phyloP scores from a whole-genome alignment of 2,113 vertebrate species.

The Turnix velox region DNA sequence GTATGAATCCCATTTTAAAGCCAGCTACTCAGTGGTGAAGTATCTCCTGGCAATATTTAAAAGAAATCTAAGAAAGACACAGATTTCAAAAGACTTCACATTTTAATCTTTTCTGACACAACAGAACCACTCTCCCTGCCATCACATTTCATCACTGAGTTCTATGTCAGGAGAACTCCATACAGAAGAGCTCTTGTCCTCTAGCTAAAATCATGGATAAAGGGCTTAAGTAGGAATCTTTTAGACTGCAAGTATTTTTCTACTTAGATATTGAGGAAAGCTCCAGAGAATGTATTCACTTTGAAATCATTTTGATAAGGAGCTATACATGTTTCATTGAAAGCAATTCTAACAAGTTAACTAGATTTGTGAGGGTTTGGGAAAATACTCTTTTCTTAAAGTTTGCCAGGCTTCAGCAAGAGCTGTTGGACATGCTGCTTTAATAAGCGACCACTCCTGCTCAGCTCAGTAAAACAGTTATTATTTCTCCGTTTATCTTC shows the following conservation, averaged over 20 bases:
- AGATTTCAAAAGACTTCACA: neutral
- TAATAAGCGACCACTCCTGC: neutral
- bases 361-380: neutral
- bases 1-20: neutral
- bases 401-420: neutral
- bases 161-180: neutral
- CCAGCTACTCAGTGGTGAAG: neutral
- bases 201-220: constrained; percentile 13
- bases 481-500: neutral
- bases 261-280: constrained; percentile 20
- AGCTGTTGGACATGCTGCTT: neutral
- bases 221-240: constrained; percentile 3
- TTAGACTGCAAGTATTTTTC: constrained; percentile 8
- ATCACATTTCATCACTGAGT: neutral
- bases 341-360: constrained; percentile 34
- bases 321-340: constrained; percentile 17
- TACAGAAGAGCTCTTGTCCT: neutral
- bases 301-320: constrained; percentile 57
- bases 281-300: neutral
- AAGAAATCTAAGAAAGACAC: neutral
- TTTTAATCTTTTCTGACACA: constrained; percentile 38
- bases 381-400: neutral
- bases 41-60: neutral
- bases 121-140: neutral
- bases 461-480: neutral